Evolutionary conservation across 92 coral and sea anemone genomes (phyloP), one percentile per base, ranked within the genome.

Genomic region (Bergia sp.): DNA sequence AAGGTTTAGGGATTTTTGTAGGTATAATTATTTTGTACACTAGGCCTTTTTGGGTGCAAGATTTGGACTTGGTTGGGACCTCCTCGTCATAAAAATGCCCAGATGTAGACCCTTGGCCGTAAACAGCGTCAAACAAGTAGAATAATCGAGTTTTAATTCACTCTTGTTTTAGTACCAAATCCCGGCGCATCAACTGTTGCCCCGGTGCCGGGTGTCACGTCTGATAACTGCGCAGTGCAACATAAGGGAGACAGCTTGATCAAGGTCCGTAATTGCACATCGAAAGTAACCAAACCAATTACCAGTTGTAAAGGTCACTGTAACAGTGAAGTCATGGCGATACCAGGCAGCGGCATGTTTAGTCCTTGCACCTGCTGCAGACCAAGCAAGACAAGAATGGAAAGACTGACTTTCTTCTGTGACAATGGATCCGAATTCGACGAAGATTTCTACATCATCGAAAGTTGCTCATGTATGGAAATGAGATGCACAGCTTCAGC

Each of bases 301-400:
- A 88, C 92, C 2, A 74, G 87, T 15, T 94, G 96, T 78, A 79
- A 50, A 61, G 96, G 96, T 41, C 76, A 85, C 42, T 94, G 96
- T 13, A 61, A 81, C 21, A 90, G 94, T 61, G 36, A 42, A 11
- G 91, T 85, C 16, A 81, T 73, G 77, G 93, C 94, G 3, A 85
- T 89, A 1, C 91, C 92, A 1, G 94, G 94, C 40, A 93, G 74
- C n/a, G 78, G 43, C 37, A 91, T 90, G 50, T 61, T 79, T 47
- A 72, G 90, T 49, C 86, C 73, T 15, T 94, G 96, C 75, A 72
- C 80, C 3, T 94, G 96, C 72, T 94, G 94, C 79, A 80, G 90
- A 18, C 96, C 96, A 0, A 80, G 69, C 55, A 5, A 66, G 37
- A 58, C 76, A 3, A 44, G 67, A 66, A 58, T 18, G 49, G 67